Base-by-base conservation (phyloP, 2,888 invertebrate genomes). In the Shargacucullia verbasci region DNA sequence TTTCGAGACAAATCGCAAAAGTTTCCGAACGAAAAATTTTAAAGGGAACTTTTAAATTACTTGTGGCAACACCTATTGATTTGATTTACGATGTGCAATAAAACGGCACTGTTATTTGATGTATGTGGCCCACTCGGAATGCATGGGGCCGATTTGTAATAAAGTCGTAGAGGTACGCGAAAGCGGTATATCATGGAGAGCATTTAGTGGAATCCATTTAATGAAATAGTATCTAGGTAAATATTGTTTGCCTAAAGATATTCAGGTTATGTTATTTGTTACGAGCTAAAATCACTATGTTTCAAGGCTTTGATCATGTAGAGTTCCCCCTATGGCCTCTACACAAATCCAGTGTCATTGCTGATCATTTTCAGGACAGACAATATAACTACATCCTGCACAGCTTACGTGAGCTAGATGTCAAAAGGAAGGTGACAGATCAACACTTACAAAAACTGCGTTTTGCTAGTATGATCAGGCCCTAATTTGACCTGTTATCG, bases 21-120 rank as follows among this genome's bases (percentile, higher is more conserved):
- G 80, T 89, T 87, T 72, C 58, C 70, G 29, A 77, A 79, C 80
- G 80, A 83, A 82, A 83, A 85, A 80, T 87, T 86, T 84, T 81
- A 80, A 77, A 75, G 55, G 67, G 68, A 79, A 84, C 81, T 82
- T 86, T 85, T 81, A 75, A 81, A 86, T 87, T 81, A 83, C 82
- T 85, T 84, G 64, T 70, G 74, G 61, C 71, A 79, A 83, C 81
- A 84, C 81, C 81, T 81, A 85, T 83, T 83, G 80, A 81, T 82
- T 80, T 86, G 83, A 88, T 85, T 86, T 86, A 86, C 80, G 76
- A 69, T 56, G 59, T 59, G 75, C 74, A 80, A 80, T 81, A 79
- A 81, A 82, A 79, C 67, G 67, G 73, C 64, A 76, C 79, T 81
- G 78, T 77, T 78, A 79, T 83, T 77, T 79, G 75, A 81, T 79